Percentiles rank a stretch among this genome's conserved stretches.
phyloP scores from a whole-genome alignment of 2,888 invertebrate genomes.

The Bellardia bayeri region DNA sequence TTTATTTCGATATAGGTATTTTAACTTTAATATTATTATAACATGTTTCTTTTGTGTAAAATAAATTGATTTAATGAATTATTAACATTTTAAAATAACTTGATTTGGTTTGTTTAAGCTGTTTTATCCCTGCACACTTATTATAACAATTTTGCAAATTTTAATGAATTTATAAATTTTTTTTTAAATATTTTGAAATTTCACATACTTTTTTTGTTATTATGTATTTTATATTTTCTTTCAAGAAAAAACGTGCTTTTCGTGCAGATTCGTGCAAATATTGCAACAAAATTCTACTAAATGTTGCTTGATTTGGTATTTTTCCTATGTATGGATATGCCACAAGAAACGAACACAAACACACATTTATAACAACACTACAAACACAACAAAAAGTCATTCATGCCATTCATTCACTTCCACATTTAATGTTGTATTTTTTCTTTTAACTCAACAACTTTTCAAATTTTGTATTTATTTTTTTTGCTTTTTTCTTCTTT shows the following conservation, averaged over 20 bases:
- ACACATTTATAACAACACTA: conserved; percentile 33
- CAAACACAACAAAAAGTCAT: conserved; percentile 22
- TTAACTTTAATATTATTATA: not conserved
- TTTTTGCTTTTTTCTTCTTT: not conserved
- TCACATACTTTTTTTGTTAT: conserved; percentile 53
- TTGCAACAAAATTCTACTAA: conserved; percentile 48
- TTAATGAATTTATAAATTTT: not conserved
- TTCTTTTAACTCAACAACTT: conserved; percentile 23
- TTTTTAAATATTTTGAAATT: conserved; percentile 5
- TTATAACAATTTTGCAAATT: not conserved
- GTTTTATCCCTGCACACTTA: conserved; percentile 9
- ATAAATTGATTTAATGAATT: not conserved
- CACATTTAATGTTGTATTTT: conserved; percentile 13
- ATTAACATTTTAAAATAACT: not conserved
- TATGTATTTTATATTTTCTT: conserved; percentile 7
- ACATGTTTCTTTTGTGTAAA: not conserved
- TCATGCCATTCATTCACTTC: conserved; percentile 33
- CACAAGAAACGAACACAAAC: conserved; percentile 28
- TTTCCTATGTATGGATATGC: conserved; percentile 8
- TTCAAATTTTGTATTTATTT: not conserved
- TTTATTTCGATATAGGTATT: not conserved
- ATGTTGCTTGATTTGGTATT: not conserved
- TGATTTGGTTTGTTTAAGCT: not conserved
- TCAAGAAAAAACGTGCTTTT: conserved; percentile 60
- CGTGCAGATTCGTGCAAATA: conserved; percentile 21